These are phyloP conservation scores for Leptinotarsa haldemani DNA, from an alignment of 2,888 invertebrate species.

Conservation along the genomic window DNA sequence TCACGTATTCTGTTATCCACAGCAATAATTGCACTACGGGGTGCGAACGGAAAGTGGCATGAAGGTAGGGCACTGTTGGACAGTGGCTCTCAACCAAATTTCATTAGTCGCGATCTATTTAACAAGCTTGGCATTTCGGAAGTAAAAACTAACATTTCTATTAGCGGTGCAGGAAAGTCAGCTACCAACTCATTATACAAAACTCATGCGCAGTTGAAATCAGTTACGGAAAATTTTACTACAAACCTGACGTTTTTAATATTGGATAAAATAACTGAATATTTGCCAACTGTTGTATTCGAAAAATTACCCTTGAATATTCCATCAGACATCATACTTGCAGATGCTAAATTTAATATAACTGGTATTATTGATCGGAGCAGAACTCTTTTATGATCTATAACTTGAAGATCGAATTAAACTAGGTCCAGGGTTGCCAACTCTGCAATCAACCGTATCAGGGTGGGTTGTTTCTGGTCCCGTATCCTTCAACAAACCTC, in stretches of 20 bases:
- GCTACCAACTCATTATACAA: neutral
- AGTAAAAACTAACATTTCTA: neutral
- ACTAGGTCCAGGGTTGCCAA: neutral
- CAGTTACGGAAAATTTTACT: neutral
- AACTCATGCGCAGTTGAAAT: neutral
- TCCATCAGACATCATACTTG: neutral
- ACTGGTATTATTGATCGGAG: neutral
- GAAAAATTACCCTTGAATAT: neutral
- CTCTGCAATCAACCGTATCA: neutral
- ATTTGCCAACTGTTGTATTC: neutral
- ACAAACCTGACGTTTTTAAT: slow-evolving; percentile 4
- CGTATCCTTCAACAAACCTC: neutral
- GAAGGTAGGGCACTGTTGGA: slow-evolving; percentile 3
- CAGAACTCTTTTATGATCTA: slow-evolving; percentile 2
- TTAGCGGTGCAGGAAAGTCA: neutral
- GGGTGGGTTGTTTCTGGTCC: slow-evolving; percentile 13
- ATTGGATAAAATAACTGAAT: slow-evolving; percentile 6
- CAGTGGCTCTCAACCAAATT: slow-evolving; percentile 12
- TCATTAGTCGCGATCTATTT: slow-evolving; percentile 9
- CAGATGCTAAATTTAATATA: neutral
- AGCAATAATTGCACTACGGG: slow-evolving; percentile 3
- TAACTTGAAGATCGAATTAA: neutral
- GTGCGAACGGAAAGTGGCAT: slow-evolving; percentile 5
- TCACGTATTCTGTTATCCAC: slow-evolving; percentile 5
- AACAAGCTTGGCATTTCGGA: neutral